Base-by-base conservation (phyloP, 2,888 invertebrate genomes). In the Brachylomia viminalis region DNA sequence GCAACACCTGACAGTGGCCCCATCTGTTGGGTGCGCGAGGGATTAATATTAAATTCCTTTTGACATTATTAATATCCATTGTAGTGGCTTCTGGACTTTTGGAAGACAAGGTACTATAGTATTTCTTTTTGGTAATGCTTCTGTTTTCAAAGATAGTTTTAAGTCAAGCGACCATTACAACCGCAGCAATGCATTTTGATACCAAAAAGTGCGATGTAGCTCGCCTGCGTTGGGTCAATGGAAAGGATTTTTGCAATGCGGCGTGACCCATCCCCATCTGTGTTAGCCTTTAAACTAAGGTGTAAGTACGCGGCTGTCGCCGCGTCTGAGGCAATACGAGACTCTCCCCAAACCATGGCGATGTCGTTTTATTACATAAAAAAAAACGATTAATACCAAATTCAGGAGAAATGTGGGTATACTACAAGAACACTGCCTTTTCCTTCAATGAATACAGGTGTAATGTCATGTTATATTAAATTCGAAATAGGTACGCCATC, bases 1-100 rank as follows among this genome's bases (percentile, higher is more conserved):
- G 58, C 45, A 70, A 79, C 88, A 88, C 88, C 88, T 88, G 88
- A 86, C 82, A n/a, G 70, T 52, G 62, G 73, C 80, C 87, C 84
- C 88, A 85, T 82, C 88, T 88, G 87, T 74, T 67, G 84, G 80
- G 56, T 68, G 70, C 17, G 30, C 49, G 45, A 62, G 74, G 87
- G 87, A 88, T 88, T 88, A 86, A 71, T 78, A 77, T 79, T 70
- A 79, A 79, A 87, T 87, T 82, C 82, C 81, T 80, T 76, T 70
- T 85, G 88, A 82, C 87, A 76, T 85, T 85, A 73, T 81, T 86
- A 79, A 77, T 85, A 83, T 80, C 33, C 27, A 62, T 82, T 66
- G 69, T 61, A 61, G 47, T 58, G 49, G 42, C 66, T 66, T 79
- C 27, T 49, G 49, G 62, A 38, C 49, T 65, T 59, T 27, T 23